Evolutionary conservation across 37 sponge, comb jelly and placozoan genomes (phyloP).

Genomic region (Oopsacas minuta): DNA sequence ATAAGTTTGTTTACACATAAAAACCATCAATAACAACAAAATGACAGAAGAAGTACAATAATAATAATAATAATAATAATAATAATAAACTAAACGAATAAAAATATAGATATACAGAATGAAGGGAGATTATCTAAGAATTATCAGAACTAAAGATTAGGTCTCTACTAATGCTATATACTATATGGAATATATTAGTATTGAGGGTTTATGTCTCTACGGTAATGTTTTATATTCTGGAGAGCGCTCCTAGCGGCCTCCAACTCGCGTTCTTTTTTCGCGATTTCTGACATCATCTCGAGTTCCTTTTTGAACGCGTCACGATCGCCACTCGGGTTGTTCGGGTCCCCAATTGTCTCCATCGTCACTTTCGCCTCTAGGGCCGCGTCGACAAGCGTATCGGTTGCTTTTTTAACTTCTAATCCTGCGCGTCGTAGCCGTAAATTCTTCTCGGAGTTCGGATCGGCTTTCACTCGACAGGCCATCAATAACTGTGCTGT

Average conservation of each 20-base stretch:
- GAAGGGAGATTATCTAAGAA: neutral
- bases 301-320: constrained; percentile 53
- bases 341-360: neutral
- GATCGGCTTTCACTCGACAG: constrained; percentile 88
- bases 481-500: constrained; percentile 89
- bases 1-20: too few relatives aligned
- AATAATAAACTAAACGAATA: neutral
- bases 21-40: too few relatives aligned
- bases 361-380: constrained; percentile 35
- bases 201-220: neutral
- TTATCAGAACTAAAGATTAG: neutral
- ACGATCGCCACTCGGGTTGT: neutral
- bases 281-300: constrained; percentile 65
- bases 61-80: neutral
- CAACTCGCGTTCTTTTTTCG: constrained; percentile 67
- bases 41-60: neutral
- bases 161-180: neutral
- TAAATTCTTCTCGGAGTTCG: constrained; percentile 55
- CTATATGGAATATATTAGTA: neutral
- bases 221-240: constrained; percentile 8
- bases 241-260: constrained; percentile 40
- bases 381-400: constrained; percentile 72
- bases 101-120: neutral
- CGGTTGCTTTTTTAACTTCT: constrained; percentile 85
- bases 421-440: constrained; percentile 76